Conservation (phyloP, 1,140 invertebrate species). For the Penaeus japonicus region DNA sequence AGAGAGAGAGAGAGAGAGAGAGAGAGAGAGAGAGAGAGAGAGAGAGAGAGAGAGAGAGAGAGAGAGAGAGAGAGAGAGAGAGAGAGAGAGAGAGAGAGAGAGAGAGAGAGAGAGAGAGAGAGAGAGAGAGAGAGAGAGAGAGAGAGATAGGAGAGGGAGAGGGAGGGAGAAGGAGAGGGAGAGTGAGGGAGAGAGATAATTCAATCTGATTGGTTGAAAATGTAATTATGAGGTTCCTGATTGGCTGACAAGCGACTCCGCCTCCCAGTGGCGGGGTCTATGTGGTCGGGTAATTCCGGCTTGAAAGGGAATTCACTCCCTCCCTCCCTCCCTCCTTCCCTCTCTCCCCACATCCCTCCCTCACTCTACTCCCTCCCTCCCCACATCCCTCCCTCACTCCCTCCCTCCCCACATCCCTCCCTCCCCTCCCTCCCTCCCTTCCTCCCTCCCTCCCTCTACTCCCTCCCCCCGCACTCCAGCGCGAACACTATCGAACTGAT, state of each 20-base stretch:
- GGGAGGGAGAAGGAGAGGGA: not conserved
- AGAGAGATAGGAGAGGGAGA: no score
- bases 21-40: no score
- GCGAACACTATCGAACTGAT: no score
- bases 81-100: no score
- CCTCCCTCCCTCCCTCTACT: not conserved
- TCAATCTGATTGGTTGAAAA: slow-evolving; percentile 51
- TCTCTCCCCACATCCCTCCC: not conserved
- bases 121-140: no score
- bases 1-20: no score
- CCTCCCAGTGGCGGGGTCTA: not conserved
- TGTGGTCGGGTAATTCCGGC: slow-evolving; percentile 17
- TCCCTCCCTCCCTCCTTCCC: not conserved
- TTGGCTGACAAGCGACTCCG: slow-evolving; percentile 48
- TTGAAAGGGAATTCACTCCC: slow-evolving; percentile 34
- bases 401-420: not conserved
- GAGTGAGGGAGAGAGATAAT: not conserved
- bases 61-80: no score
- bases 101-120: no score
- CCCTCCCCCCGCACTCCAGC: not conserved
- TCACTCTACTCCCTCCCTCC: not conserved
- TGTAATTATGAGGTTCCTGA: slow-evolving; percentile 53
- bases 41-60: no score
- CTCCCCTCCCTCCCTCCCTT: not conserved
- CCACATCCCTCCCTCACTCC: not conserved